phyloP scores from a whole-genome alignment of 2,797 vertebrate species.

The Zalophus californianus region DNA sequence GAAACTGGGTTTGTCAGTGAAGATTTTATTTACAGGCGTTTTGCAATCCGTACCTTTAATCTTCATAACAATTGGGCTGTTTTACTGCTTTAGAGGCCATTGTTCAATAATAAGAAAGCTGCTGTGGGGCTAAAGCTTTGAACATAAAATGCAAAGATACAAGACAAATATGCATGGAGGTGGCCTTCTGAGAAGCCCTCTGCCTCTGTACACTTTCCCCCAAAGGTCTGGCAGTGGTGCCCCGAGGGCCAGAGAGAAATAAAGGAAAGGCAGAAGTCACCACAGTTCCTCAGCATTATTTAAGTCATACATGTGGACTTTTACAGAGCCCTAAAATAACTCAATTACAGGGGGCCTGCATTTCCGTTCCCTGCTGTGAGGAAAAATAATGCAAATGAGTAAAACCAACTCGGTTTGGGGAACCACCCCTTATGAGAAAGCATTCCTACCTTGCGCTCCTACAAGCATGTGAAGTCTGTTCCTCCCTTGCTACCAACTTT shows the following conservation, averaged over 20 bases:
- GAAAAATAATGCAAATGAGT: background rate
- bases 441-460: background rate
- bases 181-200: background rate
- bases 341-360: background rate
- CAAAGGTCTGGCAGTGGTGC: background rate
- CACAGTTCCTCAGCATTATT: background rate
- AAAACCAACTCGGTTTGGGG: background rate
- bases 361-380: background rate
- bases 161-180: fast-evolving
- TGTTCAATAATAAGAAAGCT: slow-evolving; percentile 62
- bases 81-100: slow-evolving; percentile 66
- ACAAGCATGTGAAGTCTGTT: background rate
- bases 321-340: background rate
- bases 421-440: background rate
- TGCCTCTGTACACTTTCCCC: background rate
- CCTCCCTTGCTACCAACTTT: background rate
- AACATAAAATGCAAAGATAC: background rate
- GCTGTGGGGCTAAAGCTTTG: background rate
- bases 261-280: background rate
- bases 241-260: background rate
- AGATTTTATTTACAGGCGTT: slow-evolving; percentile 83
- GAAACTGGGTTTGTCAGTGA: slow-evolving; percentile 85
- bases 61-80: slow-evolving; percentile 79
- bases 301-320: background rate
- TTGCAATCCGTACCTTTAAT: slow-evolving; percentile 86